phyloP scores from a whole-genome alignment of 2,113 vertebrate species.

The Aix galericulata region DNA sequence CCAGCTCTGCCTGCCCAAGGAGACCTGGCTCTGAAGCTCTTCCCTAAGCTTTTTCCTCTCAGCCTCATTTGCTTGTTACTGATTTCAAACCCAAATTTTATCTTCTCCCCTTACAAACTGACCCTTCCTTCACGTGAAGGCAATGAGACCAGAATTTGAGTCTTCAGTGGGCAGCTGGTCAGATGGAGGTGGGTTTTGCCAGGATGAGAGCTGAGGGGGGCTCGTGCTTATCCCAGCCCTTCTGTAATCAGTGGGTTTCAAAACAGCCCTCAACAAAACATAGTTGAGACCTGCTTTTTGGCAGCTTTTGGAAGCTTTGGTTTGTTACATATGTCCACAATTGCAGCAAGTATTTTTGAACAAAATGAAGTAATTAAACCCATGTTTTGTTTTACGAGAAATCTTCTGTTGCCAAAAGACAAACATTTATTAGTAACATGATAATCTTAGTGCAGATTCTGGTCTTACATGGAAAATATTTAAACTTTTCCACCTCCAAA shows the following conservation, averaged over 20 bases:
- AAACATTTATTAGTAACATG: neutral
- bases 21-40: rapidly evolving
- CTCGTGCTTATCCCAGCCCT: neutral
- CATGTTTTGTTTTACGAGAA: neutral
- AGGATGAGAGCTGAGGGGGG: neutral
- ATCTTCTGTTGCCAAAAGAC: neutral
- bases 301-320: neutral
- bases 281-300: neutral
- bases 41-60: neutral
- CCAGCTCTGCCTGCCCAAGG: rapidly evolving
- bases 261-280: neutral
- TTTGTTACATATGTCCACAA: neutral
- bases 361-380: neutral
- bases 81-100: neutral
- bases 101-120: neutral
- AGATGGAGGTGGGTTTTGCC: neutral
- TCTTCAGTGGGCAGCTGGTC: neutral
- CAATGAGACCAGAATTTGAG: neutral
- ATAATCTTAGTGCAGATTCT: neutral
- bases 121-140: neutral
- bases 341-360: neutral
- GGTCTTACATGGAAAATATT: neutral
- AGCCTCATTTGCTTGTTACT: neutral
- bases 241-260: rapidly evolving
- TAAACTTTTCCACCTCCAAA: neutral